These are phyloP conservation scores for Latrodectus geometricus DNA, from an alignment of 1,140 invertebrate species.

Conservation along the genomic window DNA sequence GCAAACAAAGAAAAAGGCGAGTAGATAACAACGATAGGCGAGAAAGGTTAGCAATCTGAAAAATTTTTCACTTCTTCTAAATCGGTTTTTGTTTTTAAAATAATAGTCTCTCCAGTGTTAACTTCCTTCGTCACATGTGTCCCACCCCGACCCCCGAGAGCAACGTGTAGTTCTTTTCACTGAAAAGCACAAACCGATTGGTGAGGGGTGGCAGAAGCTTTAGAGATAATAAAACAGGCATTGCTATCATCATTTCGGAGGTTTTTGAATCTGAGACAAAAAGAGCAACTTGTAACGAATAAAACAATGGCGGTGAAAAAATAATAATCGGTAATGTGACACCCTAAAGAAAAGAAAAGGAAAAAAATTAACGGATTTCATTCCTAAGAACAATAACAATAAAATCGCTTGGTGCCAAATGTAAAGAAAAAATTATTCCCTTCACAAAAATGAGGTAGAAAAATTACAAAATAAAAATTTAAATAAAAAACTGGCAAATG, in stretches of 20 bases:
- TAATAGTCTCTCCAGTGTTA: slow-evolving; percentile 53
- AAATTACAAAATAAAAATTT: slow-evolving; percentile 22
- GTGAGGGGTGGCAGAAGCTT: slow-evolving; percentile 4
- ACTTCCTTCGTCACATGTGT: not conserved
- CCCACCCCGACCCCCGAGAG: not conserved
- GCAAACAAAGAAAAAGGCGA: slow-evolving; percentile 40
- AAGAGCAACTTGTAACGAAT: slow-evolving; percentile 36
- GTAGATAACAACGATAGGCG: slow-evolving; percentile 11
- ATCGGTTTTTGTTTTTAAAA: slow-evolving; percentile 59
- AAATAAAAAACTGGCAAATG: slow-evolving; percentile 37
- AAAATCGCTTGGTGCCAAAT: slow-evolving; percentile 13
- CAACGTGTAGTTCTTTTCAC: not conserved
- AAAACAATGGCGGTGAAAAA: slow-evolving; percentile 22
- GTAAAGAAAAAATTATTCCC: slow-evolving; percentile 6
- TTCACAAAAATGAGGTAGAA: slow-evolving; percentile 9
- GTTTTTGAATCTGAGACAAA: slow-evolving; percentile 40
- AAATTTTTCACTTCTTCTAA: slow-evolving; percentile 39
- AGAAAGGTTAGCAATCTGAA: slow-evolving; percentile 57
- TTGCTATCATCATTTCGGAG: slow-evolving; percentile 44
- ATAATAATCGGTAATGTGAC: slow-evolving; percentile 5
- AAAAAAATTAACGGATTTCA: slow-evolving; percentile 51
- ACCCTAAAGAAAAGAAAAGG: not conserved
- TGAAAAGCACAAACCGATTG: not conserved
- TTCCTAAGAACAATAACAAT: slow-evolving; percentile 51
- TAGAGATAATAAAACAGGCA: slow-evolving; percentile 57